Evolutionary conservation across 2,113 vertebrate genomes (phyloP), one percentile per base, ranked within the genome.

Genomic region (Aegotheles bennettii): DNA sequence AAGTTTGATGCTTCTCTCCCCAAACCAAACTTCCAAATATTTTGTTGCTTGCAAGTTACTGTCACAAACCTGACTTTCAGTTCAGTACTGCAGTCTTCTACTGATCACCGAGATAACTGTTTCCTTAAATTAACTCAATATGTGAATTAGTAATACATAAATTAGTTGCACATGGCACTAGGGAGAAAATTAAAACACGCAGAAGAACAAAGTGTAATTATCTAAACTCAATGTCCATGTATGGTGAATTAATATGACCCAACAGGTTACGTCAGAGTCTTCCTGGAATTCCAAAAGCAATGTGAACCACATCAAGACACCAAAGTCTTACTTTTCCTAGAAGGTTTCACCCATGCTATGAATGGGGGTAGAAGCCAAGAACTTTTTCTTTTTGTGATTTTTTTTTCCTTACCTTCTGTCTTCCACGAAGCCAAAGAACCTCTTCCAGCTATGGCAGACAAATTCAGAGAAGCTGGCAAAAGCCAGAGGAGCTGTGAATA

Each of bases 51-150:
- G 23, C n/a, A 60, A 78, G 69, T 90, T 38, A 51, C 69, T 56
- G 36, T 25, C 70, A 47, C 79, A 87, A 96, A 95, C 54, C 57
- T 38, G 38, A 67, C 80, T 93, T 96, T 89, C 82, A 85, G 45
- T 81, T 85, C 43, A 16, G 73, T 54, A 77, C 89, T 78, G 63
- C 79, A 95, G 94, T 60, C 96, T 95, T 95, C 94, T 40, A 23
- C 86, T 70, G 79, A 95, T 93, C 89, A 75, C 65, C 14, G 4
- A 64, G 25, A 93, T 92, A 93, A 97, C 77, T 14, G 42, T 90
- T 84, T 89, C 90, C 89, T 93, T 90, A 95, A 96, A 97, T 97
- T 95, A 97, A 96, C 92, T 96, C 97, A 97, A 71, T 82, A 97
- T 97, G 97, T 90, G 95, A 98, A 80, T 87, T 90, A 93, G 48